phyloP scores from a whole-genome alignment of 2,113 vertebrate genomes.

The Catharus fuscescens region DNA sequence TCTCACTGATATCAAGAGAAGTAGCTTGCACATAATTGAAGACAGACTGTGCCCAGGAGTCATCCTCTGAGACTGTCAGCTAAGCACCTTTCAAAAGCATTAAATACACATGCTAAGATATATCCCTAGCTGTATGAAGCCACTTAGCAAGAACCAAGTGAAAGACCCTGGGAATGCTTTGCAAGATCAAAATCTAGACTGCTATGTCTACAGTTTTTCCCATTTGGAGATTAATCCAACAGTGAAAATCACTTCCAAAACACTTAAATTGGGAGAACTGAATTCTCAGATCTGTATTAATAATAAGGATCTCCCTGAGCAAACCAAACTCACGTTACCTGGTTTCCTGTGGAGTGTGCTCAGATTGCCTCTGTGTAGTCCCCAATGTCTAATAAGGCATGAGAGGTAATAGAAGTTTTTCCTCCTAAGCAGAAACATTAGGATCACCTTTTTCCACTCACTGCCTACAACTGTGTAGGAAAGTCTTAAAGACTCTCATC shows the following conservation, averaged over 20 bases:
- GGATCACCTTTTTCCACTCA: not conserved
- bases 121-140: not conserved
- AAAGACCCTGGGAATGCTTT: not conserved
- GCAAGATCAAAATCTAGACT: constrained; percentile 6
- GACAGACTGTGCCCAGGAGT: not conserved
- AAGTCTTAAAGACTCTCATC: not conserved
- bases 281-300: not conserved
- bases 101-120: not conserved
- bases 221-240: not conserved
- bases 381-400: not conserved
- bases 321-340: not conserved
- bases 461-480: not conserved
- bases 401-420: not conserved
- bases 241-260: constrained; percentile 17
- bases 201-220: not conserved
- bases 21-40: not conserved
- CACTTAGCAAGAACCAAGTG: constrained; percentile 6
- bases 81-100: constrained; percentile 25
- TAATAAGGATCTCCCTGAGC: not conserved
- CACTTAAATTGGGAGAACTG: not conserved
- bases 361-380: not conserved
- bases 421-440: not conserved
- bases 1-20: not conserved
- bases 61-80: not conserved
- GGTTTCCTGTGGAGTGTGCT: not conserved